A percentile compares a stretch with the other conserved stretches of the same genome.
These are phyloP conservation scores for Eudorcas thomsonii DNA, from an alignment of 2,113 vertebrate species.

Conservation along the genomic window DNA sequence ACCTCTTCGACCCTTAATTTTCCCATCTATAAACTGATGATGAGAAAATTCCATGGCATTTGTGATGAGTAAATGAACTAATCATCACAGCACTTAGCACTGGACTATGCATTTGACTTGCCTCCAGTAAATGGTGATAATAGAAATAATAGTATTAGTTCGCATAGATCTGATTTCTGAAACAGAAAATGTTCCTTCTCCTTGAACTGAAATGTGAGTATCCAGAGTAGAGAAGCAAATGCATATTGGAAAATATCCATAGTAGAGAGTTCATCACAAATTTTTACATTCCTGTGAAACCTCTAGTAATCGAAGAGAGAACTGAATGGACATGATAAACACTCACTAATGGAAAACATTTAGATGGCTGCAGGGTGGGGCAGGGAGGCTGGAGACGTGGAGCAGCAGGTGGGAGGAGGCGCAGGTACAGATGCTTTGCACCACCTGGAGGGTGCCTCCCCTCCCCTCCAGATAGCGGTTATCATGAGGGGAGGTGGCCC, in stretches of 20 bases:
- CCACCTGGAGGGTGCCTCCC: accelerated
- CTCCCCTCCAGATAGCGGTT: too few relatives aligned
- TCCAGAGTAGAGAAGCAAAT: background rate
- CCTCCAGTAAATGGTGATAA: background rate
- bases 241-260: background rate
- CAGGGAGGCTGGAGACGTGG: accelerated
- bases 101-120: background rate
- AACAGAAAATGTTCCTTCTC: background rate
- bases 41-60: background rate
- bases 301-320: background rate
- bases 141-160: background rate
- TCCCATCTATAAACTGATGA: background rate
- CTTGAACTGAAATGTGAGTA: background rate
- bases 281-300: background rate
- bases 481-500: background rate
- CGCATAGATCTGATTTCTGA: background rate
- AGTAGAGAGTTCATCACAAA: background rate
- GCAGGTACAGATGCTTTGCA: accelerated
- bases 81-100: background rate
- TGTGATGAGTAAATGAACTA: background rate
- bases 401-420: background rate
- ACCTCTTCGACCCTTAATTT: background rate
- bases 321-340: background rate
- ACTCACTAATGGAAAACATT: background rate
- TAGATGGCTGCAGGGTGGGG: background rate